Conservation (phyloP, 2,113 vertebrate genomes). For the Oryzias melastigma region DNA sequence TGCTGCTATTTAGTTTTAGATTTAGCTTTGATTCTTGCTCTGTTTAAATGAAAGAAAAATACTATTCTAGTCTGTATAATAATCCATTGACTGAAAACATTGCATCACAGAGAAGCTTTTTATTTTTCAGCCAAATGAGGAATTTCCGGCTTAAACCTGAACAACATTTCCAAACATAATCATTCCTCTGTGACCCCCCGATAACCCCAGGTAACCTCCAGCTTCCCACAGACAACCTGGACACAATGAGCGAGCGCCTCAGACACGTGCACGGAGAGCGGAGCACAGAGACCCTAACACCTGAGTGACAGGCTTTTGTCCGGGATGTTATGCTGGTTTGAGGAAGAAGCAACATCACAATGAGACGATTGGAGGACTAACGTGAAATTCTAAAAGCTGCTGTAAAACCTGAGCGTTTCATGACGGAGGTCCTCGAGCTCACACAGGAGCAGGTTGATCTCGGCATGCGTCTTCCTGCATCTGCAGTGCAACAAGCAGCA, state of each 20-base stretch:
- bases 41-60: too few relatives aligned
- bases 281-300: conserved; percentile 4
- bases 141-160: too few relatives aligned
- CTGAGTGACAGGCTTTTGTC: conserved; percentile 30
- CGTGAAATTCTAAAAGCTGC: conserved; percentile 56
- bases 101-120: too few relatives aligned
- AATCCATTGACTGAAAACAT: too few relatives aligned
- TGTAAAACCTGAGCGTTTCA: conserved; percentile 20
- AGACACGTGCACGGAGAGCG: conserved; percentile 20
- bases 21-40: too few relatives aligned
- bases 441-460: too few relatives aligned
- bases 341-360: conserved; percentile 44
- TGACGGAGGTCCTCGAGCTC: background rate
- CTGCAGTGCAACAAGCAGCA: too few relatives aligned
- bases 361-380: conserved; percentile 53
- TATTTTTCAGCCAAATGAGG: background rate
- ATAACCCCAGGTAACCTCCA: conserved; percentile 48
- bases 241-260: conserved; percentile 60
- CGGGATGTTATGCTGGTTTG: conserved; percentile 13
- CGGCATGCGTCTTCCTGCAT: too few relatives aligned
- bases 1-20: too few relatives aligned
- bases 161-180: conserved; percentile 42
- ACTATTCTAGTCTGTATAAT: too few relatives aligned
- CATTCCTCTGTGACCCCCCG: conserved; percentile 57
- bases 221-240: conserved; percentile 45